A percentile compares a stretch with the other conserved stretches of the same genome.
These are phyloP conservation scores for Argyrosomus japonicus DNA, from an alignment of 2,113 vertebrate genomes.

Conservation along the genomic window DNA sequence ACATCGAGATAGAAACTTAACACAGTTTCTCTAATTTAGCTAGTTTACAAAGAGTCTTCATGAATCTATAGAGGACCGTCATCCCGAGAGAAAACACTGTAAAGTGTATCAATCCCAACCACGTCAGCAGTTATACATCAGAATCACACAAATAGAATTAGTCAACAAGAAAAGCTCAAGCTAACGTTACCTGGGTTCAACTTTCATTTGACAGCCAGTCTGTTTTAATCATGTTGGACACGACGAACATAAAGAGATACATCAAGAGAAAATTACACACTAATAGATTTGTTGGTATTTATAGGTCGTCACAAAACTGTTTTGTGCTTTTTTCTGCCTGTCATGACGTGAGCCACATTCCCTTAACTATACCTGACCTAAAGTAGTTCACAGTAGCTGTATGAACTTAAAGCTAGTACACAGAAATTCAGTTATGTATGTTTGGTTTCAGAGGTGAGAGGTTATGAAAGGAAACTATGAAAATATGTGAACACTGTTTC, in stretches of 20 bases:
- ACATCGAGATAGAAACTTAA: no score
- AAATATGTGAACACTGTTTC: no score
- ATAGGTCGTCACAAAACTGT: not conserved
- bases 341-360: not conserved
- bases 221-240: not conserved
- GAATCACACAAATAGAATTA: not conserved
- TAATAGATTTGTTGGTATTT: slow-evolving; percentile 5
- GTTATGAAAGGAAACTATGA: no score
- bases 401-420: not conserved
- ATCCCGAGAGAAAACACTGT: not conserved
- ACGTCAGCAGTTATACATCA: not conserved
- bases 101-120: not conserved
- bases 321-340: not conserved
- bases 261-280: not conserved
- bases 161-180: not conserved
- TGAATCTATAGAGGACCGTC: no score
- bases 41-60: no score
- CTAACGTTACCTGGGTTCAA: not conserved
- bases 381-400: not conserved
- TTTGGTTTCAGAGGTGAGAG: not conserved
- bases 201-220: not conserved
- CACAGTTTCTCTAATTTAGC: no score
- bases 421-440: not conserved
- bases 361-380: not conserved
- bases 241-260: not conserved